Evolutionary conservation across 1,140 invertebrate species (phyloP).

Genomic region (Phymastichus coffea): DNA sequence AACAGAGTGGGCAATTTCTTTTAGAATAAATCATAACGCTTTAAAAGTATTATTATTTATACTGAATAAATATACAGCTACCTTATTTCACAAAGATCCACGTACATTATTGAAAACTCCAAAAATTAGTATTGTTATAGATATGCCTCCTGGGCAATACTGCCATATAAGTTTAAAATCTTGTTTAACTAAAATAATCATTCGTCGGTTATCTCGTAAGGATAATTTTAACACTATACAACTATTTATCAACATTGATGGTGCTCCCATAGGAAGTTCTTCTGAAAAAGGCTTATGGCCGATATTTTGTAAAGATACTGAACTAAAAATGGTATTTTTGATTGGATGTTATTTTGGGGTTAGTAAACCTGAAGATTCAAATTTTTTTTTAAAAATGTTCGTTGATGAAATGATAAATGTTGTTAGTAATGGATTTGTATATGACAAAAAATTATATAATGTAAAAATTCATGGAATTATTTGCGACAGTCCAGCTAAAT

Average conservation of each 20-base stretch:
- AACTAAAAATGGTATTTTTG: slow-evolving; percentile 23
- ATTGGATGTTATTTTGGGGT: slow-evolving; percentile 30
- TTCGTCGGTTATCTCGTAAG: too few relatives aligned
- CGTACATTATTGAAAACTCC: too few relatives aligned
- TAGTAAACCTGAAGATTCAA: slow-evolving; percentile 26
- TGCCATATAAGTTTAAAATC: too few relatives aligned
- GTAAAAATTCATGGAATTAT: slow-evolving; percentile 28
- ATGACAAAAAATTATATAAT: slow-evolving; percentile 4
- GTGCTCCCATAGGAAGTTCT: slow-evolving; percentile 25
- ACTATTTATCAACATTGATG: slow-evolving; percentile 27
- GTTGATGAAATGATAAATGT: slow-evolving; percentile 29
- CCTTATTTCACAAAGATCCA: slow-evolving; percentile 13
- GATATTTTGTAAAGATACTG: slow-evolving; percentile 31
- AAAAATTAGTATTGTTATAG: too few relatives aligned
- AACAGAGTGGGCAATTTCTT: neutral
- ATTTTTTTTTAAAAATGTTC: slow-evolving; percentile 26
- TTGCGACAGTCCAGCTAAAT: slow-evolving; percentile 48
- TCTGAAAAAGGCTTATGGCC: slow-evolving; percentile 30
- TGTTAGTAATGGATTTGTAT: slow-evolving; percentile 16
- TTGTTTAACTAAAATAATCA: too few relatives aligned
- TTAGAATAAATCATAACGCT: neutral
- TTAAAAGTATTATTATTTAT: neutral
- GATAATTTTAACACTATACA: neutral
- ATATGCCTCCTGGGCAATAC: too few relatives aligned
- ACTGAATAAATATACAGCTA: neutral